Evolutionary conservation across 1,140 invertebrate genomes (phyloP), one percentile per base, ranked within the genome.

Genomic region (Venustaconcha ellipsiformis): DNA sequence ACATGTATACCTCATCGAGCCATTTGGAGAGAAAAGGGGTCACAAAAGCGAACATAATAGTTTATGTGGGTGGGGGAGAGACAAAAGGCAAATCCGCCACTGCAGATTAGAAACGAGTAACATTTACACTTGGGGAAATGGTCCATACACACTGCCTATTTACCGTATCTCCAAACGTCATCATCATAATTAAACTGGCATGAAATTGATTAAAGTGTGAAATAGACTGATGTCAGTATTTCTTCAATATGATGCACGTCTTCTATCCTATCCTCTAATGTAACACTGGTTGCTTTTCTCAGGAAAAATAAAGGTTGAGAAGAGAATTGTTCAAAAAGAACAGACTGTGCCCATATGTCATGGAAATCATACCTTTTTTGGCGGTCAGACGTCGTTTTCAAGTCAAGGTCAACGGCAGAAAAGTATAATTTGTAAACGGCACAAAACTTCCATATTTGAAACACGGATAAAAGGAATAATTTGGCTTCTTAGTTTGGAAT

Each of bases 271-370:
- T 20, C 26, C 30, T 82, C 70, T 13, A 74, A 15, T 17, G 67
- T 80, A 0, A 67, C 23, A 68, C 91, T 84, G 1, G 89, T 80
- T 0, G 93, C 91, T 20, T 88, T 88, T 14, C 95, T 95, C 20
- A 95, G 72, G 8, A 96, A 88, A 86, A 96, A 96, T 18, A 94
- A 88, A 55, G 83, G 64, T 48, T 80, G 64, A 5, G 68, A 72
- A 13, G 65, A 59, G 1, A 70, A 37, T 20, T 76, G 57, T 15
- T 26, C 37, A 65, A 76, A 78, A 26, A 69, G 66, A 13, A 57
- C 58, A n/a, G 76, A 60, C 62, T 83, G 83, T 17, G 75, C 78
- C 88, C 88, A 89, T 5, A 84, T 86, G 55, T 78, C 60, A 17
- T 88, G 70, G 14, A 89, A 74, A 4, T 71, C 57, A 26, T 60